Conservation (phyloP, 2,113 vertebrate genomes). For the Burhinus oedicnemus region DNA sequence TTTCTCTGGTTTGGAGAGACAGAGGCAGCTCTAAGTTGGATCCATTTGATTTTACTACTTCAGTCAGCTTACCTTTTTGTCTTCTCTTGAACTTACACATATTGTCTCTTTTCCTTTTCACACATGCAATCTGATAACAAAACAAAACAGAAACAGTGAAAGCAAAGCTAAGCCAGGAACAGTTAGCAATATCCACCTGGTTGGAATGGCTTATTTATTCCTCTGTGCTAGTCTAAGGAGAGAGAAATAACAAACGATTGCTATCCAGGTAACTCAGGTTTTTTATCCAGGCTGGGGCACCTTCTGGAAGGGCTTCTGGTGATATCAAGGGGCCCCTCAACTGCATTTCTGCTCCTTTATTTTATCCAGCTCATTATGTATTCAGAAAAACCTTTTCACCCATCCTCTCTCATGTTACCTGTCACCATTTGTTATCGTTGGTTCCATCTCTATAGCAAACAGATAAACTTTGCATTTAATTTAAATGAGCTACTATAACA, state of each 20-base stretch:
- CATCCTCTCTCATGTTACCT: background rate
- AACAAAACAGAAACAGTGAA: background rate
- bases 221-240: background rate
- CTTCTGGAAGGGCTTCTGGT: background rate
- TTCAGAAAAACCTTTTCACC: background rate
- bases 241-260: background rate
- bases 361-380: background rate
- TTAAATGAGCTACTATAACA: background rate
- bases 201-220: background rate
- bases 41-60: background rate
- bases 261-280: background rate
- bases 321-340: background rate
- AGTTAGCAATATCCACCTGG: rapidly evolving
- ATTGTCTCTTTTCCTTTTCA: background rate
- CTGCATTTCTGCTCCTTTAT: background rate
- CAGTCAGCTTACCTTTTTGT: background rate
- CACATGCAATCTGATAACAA: background rate
- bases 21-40: background rate
- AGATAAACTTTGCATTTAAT: background rate
- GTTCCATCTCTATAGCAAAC: background rate
- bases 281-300: too few species aligned
- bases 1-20: background rate
- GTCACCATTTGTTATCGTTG: background rate
- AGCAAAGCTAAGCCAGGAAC: background rate
- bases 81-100: background rate